These are phyloP conservation scores for Columbina picui DNA, from an alignment of 2,113 vertebrate species.

Conservation along the genomic window DNA sequence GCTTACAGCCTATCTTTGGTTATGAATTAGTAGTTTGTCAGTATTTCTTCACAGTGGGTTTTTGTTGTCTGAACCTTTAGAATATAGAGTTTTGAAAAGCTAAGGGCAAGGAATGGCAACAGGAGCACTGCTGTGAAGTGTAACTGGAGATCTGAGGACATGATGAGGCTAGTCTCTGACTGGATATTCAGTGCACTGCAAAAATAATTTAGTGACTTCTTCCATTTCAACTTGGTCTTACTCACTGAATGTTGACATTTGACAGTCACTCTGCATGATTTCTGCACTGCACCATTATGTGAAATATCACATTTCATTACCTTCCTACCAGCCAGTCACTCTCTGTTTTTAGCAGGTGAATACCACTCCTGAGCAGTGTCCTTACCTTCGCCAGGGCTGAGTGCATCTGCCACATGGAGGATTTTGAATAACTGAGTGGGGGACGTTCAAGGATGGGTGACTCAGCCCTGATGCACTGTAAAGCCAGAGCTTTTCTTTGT, in stretches of 20 bases:
- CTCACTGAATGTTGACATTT: slow-evolving; percentile 24
- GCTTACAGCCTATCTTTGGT: neutral
- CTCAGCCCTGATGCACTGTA: neutral
- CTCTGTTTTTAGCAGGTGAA: neutral
- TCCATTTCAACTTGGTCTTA: slow-evolving; percentile 13
- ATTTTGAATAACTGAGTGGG: neutral
- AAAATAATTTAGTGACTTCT: slow-evolving; percentile 32
- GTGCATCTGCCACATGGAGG: neutral
- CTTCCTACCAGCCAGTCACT: neutral
- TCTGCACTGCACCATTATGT: neutral
- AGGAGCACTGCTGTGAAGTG: neutral
- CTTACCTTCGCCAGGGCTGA: neutral
- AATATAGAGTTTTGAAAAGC: neutral
- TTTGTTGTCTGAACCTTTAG: neutral
- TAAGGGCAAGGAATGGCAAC: neutral
- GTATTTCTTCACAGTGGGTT: neutral
- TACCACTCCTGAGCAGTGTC: neutral
- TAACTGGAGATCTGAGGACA: neutral
- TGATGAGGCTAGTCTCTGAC: neutral
- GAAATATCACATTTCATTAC: slow-evolving; percentile 45
- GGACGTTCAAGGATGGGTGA: neutral
- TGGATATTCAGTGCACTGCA: neutral
- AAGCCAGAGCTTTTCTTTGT: neutral
- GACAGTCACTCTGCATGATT: slow-evolving; percentile 36
- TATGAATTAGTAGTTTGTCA: neutral